Percentiles rank a stretch among this genome's conserved stretches.
These are phyloP conservation scores for Monopterus albus DNA, from an alignment of 2,113 vertebrate species.

Conservation along the genomic window DNA sequence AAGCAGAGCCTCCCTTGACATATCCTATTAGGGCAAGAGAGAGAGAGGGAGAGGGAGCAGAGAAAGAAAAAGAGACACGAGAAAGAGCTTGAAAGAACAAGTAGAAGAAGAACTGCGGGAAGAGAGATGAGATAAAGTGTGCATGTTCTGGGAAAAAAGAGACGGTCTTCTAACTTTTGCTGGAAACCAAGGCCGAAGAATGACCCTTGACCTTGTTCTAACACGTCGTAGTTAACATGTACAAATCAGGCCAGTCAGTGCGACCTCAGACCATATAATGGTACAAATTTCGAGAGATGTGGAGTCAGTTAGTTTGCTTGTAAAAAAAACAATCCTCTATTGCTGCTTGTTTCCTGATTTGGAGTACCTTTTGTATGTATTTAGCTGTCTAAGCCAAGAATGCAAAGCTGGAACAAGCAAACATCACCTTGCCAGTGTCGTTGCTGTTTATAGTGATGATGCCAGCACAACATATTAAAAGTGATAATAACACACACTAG, in stretches of 20 bases:
- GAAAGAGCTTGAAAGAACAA: slow-evolving; percentile 9
- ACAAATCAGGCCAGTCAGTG: too few species aligned
- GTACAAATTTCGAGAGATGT: too few species aligned
- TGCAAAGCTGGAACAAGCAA: too few species aligned
- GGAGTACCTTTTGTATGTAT: too few species aligned
- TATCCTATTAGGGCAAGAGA: slow-evolving; percentile 78
- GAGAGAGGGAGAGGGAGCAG: slow-evolving; percentile 29
- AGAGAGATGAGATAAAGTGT: not conserved
- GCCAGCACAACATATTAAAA: not conserved
- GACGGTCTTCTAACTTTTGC: not conserved
- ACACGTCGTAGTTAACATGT: not conserved
- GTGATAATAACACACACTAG: not conserved
- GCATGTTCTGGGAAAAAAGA: not conserved
- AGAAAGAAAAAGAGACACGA: not conserved
- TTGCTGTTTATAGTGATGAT: not conserved
- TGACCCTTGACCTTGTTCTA: slow-evolving; percentile 32
- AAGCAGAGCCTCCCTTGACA: slow-evolving; percentile 81
- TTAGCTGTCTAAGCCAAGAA: too few species aligned
- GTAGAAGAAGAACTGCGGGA: not conserved
- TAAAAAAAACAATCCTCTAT: too few species aligned
- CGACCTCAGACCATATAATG: too few species aligned
- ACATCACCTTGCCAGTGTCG: too few species aligned
- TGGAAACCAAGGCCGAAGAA: not conserved
- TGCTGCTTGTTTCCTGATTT: too few species aligned
- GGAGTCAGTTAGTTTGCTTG: too few species aligned